A percentile compares a stretch with the other conserved stretches of the same genome.
phyloP scores from a whole-genome alignment of 2,888 invertebrate genomes.

The Hirudinaria manillensis region DNA sequence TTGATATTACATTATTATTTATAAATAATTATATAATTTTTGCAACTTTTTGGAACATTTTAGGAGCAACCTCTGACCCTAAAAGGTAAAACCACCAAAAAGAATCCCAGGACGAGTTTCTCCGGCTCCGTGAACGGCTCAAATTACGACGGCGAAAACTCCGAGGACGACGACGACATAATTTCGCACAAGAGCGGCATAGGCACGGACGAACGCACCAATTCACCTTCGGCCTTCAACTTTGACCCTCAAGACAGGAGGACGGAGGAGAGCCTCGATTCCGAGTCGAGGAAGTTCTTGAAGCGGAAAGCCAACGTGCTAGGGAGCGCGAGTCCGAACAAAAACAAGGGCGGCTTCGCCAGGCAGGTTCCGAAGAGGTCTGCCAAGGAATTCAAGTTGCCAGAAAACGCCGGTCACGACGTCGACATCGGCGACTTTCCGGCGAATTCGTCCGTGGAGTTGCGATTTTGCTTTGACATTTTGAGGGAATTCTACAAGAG shows the following conservation, averaged over 20 bases:
- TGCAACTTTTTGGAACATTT: too few species aligned
- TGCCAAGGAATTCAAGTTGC: neutral
- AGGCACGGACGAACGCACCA: too few species aligned
- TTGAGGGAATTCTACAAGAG: slow-evolving; percentile 2
- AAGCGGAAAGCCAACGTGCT: neutral
- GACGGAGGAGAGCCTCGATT: neutral
- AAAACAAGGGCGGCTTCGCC: neutral
- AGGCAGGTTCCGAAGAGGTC: neutral
- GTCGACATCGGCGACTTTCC: neutral
- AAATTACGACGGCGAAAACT: slow-evolving; percentile 2
- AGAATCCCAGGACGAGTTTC: neutral
- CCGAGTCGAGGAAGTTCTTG: slow-evolving; percentile 4
- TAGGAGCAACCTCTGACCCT: neutral
- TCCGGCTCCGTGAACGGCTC: neutral
- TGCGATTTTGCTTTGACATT: neutral
- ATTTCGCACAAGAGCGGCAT: neutral
- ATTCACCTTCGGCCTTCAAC: too few species aligned
- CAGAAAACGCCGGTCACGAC: neutral
- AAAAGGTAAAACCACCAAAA: slow-evolving; percentile 7
- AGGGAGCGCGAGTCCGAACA: neutral
- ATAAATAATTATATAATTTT: too few species aligned
- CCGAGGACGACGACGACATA: neutral
- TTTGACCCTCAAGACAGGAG: too few species aligned
- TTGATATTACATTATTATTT: too few species aligned
- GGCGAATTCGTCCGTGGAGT: neutral